Evolutionary conservation across 2,888 invertebrate species (phyloP).

Genomic region (Acanthopleura granulata): DNA sequence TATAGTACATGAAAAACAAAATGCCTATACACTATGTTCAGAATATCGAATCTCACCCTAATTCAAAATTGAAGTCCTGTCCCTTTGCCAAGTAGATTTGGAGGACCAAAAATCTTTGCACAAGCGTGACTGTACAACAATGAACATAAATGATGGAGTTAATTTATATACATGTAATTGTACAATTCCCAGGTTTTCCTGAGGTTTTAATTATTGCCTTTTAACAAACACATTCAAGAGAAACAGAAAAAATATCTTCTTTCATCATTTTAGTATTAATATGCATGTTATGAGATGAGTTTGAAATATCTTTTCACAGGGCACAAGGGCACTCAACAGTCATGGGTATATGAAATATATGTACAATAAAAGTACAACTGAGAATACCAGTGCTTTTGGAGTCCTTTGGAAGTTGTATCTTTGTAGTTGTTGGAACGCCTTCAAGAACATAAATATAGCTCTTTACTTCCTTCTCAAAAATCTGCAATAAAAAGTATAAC

Average conservation of each 20-base stretch:
- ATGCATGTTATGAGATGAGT: neutral
- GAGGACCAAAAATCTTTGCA: constrained; percentile 63
- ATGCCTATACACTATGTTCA: too few species aligned
- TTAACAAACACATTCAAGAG: too few species aligned
- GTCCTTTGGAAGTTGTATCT: constrained; percentile 65
- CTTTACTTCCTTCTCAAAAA: constrained; percentile 67
- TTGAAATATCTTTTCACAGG: neutral
- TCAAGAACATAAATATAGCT: constrained; percentile 63
- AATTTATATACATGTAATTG: too few species aligned
- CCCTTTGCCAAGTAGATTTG: constrained; percentile 62
- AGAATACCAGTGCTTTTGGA: constrained; percentile 50
- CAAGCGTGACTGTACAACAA: constrained; percentile 57
- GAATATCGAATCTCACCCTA: constrained; percentile 51
- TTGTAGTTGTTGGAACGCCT: constrained; percentile 62
- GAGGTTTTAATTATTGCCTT: too few species aligned
- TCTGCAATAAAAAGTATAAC: constrained; percentile 35
- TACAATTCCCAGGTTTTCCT: too few species aligned
- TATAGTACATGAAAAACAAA: too few species aligned
- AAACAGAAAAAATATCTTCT: too few species aligned
- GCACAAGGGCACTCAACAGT: neutral
- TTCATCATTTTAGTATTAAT: too few species aligned
- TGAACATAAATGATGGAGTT: too few species aligned
- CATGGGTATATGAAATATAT: too few species aligned
- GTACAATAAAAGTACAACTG: too few species aligned
- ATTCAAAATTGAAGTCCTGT: constrained; percentile 65